Base-by-base conservation (phyloP, 2,888 invertebrate species). In the Cephus sareptanus region DNA sequence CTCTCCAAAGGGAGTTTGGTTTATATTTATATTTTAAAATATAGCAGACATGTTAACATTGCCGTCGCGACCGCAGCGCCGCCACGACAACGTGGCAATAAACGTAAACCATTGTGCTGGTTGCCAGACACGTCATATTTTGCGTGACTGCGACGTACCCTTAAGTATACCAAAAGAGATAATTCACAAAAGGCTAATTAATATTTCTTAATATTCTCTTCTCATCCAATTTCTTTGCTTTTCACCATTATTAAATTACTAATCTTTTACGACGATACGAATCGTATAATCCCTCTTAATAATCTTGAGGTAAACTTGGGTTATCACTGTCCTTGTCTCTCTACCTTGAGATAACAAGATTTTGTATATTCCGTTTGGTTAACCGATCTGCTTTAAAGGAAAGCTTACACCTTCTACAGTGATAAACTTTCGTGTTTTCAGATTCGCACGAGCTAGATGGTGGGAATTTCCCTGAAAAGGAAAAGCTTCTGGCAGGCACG, bases 1-100 rank as follows among this genome's bases (percentile, higher is more conserved):
- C 23, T 35, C 23, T 74, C 74, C 35, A 23, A 30, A 34, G 33
- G 33, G 71, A 71, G 71, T 23, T 30, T 35, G 35, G 74, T 34
- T 34, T 74, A 34, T 31, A 34, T 74, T 74, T 74, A 74, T 74
- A 34, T 74, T 74, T 23, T 35, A 74, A 34, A 74, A 34, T 74
- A 74, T 33, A 74, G 74, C 23, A 35, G 35, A 74, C 34, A n/a
- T 23, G 56, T 56, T 56, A 56, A 56, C 56, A 56, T 56, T 56
- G 56, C 23, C 56, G 23, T 15, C 1, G 9, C 15, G 56, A 23
- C 23, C 56, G 2, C 56, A 56, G 56, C 56, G 23, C 56, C 56
- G 56, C 56, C 56, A 23, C 23, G 23, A 9, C 23, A 56, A 2
- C 56, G 23, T 23, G 56, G 23, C 56, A 23, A 56, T 56, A 56